Evolutionary conservation across 2,888 invertebrate species (phyloP), one percentile per base, ranked within the genome.

Genomic region (Hypercompe scribonia): DNA sequence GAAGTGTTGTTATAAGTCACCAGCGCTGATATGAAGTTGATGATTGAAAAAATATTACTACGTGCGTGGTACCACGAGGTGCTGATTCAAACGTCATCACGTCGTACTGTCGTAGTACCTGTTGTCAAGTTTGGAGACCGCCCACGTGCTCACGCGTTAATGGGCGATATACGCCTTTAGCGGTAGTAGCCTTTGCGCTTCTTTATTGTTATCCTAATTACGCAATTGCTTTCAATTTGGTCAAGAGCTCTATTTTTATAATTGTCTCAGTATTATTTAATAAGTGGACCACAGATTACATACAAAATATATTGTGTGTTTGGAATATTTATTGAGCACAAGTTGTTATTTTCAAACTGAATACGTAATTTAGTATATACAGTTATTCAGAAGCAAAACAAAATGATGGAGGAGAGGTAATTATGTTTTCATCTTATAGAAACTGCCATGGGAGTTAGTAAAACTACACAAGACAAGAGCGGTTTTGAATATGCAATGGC

Each of bases 401-500:
- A 4, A 65, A 65, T 13, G 11, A n/a, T 28, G 15, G 13, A 18
- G 31, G 3, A 42, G 18, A 24, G 13, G 42, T 34, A 28, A 50
- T 28, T 36, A 72, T 33, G 21, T 15, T 5, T 76, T 74, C 73
- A 66, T 68, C 71, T 92, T 92, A 58, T 89, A 97, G 98, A 98
- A 96, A 98, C 98, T 58, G 98, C 98, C 0, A 98, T 98, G 98
- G 98, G 98, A 70, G 98, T 98, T 0, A 98, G 97, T 84, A 98
- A 98, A 90, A 96, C 96, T 79, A 98, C 98, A 0, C 98, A 98
- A 92, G 97, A 97, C 82, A 97, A 97, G 88, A 98, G 97, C 79
- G 98, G 98, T 61, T 97, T 97, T 86, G 98, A 98, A 91, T 98
- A 98, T 85, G 98, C 98, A 0, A 97, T 98, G 97, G 98, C 98